Evolutionary conservation across 2,113 vertebrate species (phyloP).

Genomic region (Osmerus mordax): DNA sequence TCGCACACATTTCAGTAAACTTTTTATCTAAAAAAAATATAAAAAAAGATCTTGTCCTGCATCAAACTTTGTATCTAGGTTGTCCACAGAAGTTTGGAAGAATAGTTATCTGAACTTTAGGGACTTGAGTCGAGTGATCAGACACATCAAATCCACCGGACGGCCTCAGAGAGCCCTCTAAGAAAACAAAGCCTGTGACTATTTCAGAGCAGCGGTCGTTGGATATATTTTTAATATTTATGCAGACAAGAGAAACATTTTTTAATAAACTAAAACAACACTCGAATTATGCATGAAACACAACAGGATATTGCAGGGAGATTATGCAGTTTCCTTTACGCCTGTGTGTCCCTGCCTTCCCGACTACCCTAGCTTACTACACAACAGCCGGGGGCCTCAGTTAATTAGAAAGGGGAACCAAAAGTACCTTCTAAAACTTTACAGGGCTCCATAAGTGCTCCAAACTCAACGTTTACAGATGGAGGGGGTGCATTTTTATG

Average conservation of each 20-base stretch:
- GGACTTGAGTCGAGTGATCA: constrained; percentile 71
- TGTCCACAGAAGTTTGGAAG: constrained; percentile 31
- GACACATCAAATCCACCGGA: constrained; percentile 80
- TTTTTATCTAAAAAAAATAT: not conserved
- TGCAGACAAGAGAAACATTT: constrained; percentile 84
- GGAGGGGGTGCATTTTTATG: constrained; percentile 30
- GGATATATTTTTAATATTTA: constrained; percentile 93
- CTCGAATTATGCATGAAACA: constrained; percentile 86
- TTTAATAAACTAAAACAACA: constrained; percentile 96
- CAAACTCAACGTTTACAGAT: constrained; percentile 38
- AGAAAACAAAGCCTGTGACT: constrained; percentile 80
- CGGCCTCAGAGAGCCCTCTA: constrained; percentile 75
- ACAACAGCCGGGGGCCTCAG: constrained; percentile 53
- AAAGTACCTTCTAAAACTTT: constrained; percentile 41
- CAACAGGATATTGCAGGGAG: constrained; percentile 98
- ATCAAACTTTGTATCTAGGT: constrained; percentile 5
- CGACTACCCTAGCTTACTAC: constrained; percentile 35
- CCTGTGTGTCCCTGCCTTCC: constrained; percentile 66
- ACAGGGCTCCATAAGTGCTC: constrained; percentile 41
- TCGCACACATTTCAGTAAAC: not conserved
- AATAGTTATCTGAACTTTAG: constrained; percentile 57
- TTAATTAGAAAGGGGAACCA: constrained; percentile 61
- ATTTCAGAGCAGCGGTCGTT: constrained; percentile 79
- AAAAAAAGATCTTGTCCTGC: not conserved
- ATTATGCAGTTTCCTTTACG: constrained; percentile 92